Base-by-base conservation (phyloP, 2,888 invertebrate species). In the Philopedon plagiatum region DNA sequence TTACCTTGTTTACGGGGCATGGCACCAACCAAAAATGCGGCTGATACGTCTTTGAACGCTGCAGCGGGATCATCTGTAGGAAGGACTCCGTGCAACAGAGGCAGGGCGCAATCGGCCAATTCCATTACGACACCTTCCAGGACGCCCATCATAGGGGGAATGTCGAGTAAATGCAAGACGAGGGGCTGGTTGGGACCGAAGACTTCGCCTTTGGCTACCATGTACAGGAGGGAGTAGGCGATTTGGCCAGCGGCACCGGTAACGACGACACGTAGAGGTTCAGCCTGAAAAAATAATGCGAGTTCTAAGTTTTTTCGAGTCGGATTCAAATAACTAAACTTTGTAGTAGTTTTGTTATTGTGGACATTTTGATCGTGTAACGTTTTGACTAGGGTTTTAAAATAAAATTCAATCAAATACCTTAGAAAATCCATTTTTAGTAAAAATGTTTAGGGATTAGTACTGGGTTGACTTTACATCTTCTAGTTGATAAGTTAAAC, bases 161-260 rank as follows among this genome's bases (percentile, higher is more conserved):
- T 98, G 87, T 99, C 99, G 79, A 99, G 88, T 76, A 99, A 90
- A 83, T 95, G 94, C 54, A 99, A 89, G 82, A 92, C 92, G 21
- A 99, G 88, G 0, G 94, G 93, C 86, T 97, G 97, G 54, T 94
- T 89, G 58, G 89, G 88, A 29, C 99, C 99, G 85, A 99, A 99
- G 0, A 98, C 97, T 84, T 96, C 94, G 72, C 99, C 99, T 81
- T 96, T 96, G 11, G 96, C 96, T 78, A 99, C 90, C 87, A 97
- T 95, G 84, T 96, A 96, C 11, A 99, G 88, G 49, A 99, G 87
- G 1, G 98, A 98, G 86, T 99, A 99, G 72, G 97, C 98, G 79
- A 99, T 99, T 87, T 99, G 99, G 15, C 99, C 99, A 73, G 99
- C 99, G 79, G 99, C 99, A 74, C 99, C 99, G 64, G 99, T 99